Evolutionary conservation across 2,888 invertebrate genomes (phyloP), one percentile per base, ranked within the genome.

Genomic region (Phaedon cochleariae): DNA sequence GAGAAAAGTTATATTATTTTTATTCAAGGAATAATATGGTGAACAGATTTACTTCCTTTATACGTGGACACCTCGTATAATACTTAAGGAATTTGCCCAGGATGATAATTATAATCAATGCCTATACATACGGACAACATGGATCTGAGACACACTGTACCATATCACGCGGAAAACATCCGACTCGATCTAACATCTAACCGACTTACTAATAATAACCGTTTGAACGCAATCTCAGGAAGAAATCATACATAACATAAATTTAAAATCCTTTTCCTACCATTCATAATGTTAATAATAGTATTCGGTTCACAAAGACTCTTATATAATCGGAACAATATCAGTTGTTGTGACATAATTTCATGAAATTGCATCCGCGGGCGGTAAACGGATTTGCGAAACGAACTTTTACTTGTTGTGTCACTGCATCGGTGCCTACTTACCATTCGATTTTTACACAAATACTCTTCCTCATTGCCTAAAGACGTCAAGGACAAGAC

Each of bases 241-340:
- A 62, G 54, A 46, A 21, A 62, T 51, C 21, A 51, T 62, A 54
- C 41, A 51, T 57, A 51, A 62, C 41, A 34, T 34, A 10, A 34
- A 34, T 34, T 34, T 10, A 34, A 34, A 34, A 67, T 64, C 64
- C 60, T 53, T 68, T 65, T 65, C 65, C 62, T 62, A 22, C 51
- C 60, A 20, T 17, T 51, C 41, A 22, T 5, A 15, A 20, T 51
- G 49, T 41, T 58, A 65, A 65, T 65, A 59, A 65, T 65, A 49
- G 65, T 61, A 55, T 65, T 65, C 52, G 61, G 52, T 62, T 61
- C 41, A 62, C 64, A 67, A 64, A 59, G 64, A 62, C 57, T 59
- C 51, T 72, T 72, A 72, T 72, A 72, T 70, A 72, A 72, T 72
- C 64, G 62, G 72, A 72, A 72, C 72, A 70, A 72, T 72, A 72